These are phyloP conservation scores for Gouania willdenowi DNA, from an alignment of 2,797 vertebrate genomes.

Conservation along the genomic window DNA sequence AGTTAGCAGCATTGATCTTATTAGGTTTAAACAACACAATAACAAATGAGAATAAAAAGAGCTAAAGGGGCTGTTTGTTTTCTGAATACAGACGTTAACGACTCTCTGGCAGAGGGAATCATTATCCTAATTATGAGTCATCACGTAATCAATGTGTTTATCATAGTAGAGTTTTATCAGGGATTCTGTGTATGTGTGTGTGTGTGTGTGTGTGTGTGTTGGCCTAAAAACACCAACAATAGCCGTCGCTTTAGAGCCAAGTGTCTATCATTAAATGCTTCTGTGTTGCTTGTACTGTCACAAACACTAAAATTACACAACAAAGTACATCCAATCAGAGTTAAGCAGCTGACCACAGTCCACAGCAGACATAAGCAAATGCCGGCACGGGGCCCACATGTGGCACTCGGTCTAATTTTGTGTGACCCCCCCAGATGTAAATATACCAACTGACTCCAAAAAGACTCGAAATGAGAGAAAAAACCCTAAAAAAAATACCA, in stretches of 20 bases:
- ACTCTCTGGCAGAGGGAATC: constrained; percentile 30
- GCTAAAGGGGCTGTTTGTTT: constrained; percentile 24
- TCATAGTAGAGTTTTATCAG: constrained; percentile 17
- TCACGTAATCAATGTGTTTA: constrained; percentile 47
- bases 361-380: no score
- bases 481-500: no score
- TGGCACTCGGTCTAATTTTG: no score
- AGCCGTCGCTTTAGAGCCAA: neutral
- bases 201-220: no score
- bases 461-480: no score
- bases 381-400: no score
- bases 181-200: constrained; percentile 4
- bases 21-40: constrained; percentile 34
- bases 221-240: no score
- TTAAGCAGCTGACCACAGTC: constrained; percentile 23
- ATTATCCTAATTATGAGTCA: constrained; percentile 41
- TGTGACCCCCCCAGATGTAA: no score
- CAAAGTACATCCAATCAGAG: constrained; percentile 45
- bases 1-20: constrained; percentile 4
- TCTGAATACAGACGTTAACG: constrained; percentile 13
- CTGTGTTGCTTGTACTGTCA: constrained; percentile 7
- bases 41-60: constrained; percentile 26
- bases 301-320: constrained; percentile 25
- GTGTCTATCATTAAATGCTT: constrained; percentile 13
- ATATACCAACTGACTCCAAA: no score